Base-by-base conservation (phyloP, 2,113 vertebrate genomes). In the Cryptomyrus ogoouensis region DNA sequence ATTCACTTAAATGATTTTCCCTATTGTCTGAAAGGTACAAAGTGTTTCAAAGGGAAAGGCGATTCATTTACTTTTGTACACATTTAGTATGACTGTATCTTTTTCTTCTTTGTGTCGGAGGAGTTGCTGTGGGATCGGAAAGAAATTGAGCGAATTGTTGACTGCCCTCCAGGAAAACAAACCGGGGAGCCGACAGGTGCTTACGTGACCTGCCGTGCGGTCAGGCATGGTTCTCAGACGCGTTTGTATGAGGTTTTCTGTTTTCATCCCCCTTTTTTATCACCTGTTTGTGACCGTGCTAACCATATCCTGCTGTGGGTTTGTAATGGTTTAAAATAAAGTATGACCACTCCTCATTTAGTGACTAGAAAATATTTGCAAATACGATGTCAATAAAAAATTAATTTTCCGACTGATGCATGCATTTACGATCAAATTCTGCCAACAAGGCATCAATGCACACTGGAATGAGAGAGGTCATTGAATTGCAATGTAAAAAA, bases 141-240 rank as follows among this genome's bases (percentile, higher is more conserved):
- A 92, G 94, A 93, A 95, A 96, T 96, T 95, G 95, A 91, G 91
- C 83, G 92, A 95, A 95, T 95, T 95, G 93, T 94, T 94, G 94
- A 94, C 94, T 94, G 95, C 96, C 96, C 91, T 94, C 90, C 93
- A 88, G 94, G 53, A 89, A 84, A 49, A 58, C 80, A 84, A 84
- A 46, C 5, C 9, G 1, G 17, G 83, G 83, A 10, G 39, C 39
- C 3, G 9, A 12, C 21, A n/a, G 35, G 35, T n/a, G 12, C 35
- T 80, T 80, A 12, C 13, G 83, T 84, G 83, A 19, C 35, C 35
- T 42, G 74, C 74, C 10, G 3, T 70, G 62, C 27, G 10, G 62
- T 31, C 62, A 31, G 27, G 15, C 6, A 0, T 7, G 15, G 2
- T 80, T 80, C 74, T 80, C 35, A 6, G 3, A 35, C 12, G 1